These are phyloP conservation scores for Calameuta filiformis DNA, from an alignment of 2,888 invertebrate genomes.

Conservation along the genomic window DNA sequence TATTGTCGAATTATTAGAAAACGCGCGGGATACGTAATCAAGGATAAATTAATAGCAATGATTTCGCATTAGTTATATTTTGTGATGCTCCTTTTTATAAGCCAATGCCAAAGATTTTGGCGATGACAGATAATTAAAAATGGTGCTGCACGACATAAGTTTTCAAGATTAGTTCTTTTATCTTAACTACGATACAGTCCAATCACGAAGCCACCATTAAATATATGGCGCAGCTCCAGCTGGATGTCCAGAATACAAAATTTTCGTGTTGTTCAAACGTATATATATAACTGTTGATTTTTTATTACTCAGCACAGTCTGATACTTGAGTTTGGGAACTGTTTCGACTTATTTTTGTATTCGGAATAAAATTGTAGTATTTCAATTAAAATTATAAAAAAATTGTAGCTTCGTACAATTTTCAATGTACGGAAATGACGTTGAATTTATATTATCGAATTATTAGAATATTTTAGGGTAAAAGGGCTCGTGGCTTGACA, in stretches of 20 bases:
- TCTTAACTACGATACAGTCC: not conserved
- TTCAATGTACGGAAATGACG: not conserved
- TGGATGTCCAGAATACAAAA: conserved; percentile 35
- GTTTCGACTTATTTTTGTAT: too few species aligned
- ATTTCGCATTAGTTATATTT: not conserved
- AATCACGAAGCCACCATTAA: conserved; percentile 37
- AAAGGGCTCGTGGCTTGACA: conserved; percentile 2
- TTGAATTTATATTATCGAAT: not conserved
- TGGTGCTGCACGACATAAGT: not conserved
- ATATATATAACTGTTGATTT: not conserved
- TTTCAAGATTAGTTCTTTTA: not conserved
- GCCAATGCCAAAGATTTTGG: not conserved
- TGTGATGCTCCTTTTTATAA: not conserved
- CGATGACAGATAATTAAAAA: not conserved
- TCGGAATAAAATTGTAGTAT: too few species aligned
- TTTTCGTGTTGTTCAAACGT: not conserved
- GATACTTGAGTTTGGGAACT: not conserved
- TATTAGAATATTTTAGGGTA: not conserved
- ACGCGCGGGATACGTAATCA: not conserved
- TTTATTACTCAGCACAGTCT: not conserved
- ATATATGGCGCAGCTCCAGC: conserved; percentile 33
- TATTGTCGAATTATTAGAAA: not conserved
- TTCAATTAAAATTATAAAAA: not conserved
- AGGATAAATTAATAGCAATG: not conserved
- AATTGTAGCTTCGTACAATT: conserved; percentile 5